phyloP scores from a whole-genome alignment of 2,113 vertebrate genomes.

The Ranitomeya variabilis region DNA sequence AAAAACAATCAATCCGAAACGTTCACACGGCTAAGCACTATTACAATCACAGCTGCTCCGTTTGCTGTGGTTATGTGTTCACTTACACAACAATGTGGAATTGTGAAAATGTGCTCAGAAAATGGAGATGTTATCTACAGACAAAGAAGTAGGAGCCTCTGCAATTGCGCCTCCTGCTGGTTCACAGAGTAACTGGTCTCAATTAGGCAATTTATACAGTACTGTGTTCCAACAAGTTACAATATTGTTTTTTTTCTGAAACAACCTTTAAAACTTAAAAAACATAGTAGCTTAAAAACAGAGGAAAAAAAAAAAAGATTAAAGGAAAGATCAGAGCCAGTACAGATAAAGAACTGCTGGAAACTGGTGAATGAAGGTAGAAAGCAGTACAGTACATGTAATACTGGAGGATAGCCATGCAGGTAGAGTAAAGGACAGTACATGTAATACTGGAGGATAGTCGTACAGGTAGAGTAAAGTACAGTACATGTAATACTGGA shows the following conservation, averaged over 20 bases:
- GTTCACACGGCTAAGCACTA: background rate
- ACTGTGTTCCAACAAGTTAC: background rate
- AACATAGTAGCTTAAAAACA: background rate
- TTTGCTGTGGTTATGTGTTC: background rate
- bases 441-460: background rate
- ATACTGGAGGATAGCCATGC: background rate
- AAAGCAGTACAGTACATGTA: background rate
- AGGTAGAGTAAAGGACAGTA: background rate
- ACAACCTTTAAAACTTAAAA: background rate
- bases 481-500: background rate
- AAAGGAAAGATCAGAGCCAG: too few species aligned
- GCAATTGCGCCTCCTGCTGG: slow-evolving; percentile 19
- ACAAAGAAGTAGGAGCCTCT: background rate
- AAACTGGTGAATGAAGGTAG: background rate
- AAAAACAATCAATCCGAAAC: background rate
- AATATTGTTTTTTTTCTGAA: background rate
- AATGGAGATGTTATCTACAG: background rate
- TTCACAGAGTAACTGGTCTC: background rate
- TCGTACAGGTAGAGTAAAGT: background rate
- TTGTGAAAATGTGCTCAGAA: background rate
- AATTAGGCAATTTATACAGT: background rate
- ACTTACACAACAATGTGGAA: background rate
- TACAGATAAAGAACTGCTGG: background rate
- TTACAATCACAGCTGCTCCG: background rate
- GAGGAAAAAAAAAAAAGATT: background rate